Evolutionary conservation across 35 echinoderm and acorn worm species (phyloP), one percentile per base, ranked within the genome.

Genomic region (Anneissia japonica): DNA sequence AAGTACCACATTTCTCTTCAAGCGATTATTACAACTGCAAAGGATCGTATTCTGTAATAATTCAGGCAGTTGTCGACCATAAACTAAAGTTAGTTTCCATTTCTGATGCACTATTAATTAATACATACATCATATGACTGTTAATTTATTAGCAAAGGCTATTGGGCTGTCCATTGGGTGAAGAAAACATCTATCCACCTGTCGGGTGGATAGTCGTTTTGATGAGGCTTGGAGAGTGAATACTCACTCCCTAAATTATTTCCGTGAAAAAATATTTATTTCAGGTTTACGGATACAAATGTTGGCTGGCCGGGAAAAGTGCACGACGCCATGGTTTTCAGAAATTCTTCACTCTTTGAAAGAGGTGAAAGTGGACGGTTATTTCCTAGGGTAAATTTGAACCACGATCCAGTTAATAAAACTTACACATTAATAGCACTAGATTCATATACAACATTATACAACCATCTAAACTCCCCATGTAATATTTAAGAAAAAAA

Each of bases 371-470:
- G 12, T 46, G 91, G 86, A 0, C 36, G 21, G 0, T 82, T 93
- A 14, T 79, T 93, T 34, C 86, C 91, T 34, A 81, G 84, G 32
- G 82, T 93, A 93, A n/a, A n/a, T n/a, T n/a, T n/a, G n/a, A n/a
- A n/a, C n/a, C n/a, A n/a, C n/a, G n/a, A n/a, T n/a, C n/a, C n/a
- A n/a, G n/a, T n/a, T n/a, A n/a, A n/a, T n/a, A n/a, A n/a, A n/a
- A n/a, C n/a, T n/a, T n/a, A n/a, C n/a, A n/a, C n/a, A 92, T 56
- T 82, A 39, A 29, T 37, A 12, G 4, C 41, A 16, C 28, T 29
- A 82, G 5, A 19, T 34, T 28, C 56, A 12, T 0, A 30, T 9
- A 13, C 31, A 30, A 86, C 76, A 75, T 30, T 19, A 19, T 23
- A 30, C 21, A 73, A 31, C 12, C 34, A 72, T 0, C 23, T 19